phyloP scores from a whole-genome alignment of 2,888 invertebrate species.

The Acrobasis suavella region DNA sequence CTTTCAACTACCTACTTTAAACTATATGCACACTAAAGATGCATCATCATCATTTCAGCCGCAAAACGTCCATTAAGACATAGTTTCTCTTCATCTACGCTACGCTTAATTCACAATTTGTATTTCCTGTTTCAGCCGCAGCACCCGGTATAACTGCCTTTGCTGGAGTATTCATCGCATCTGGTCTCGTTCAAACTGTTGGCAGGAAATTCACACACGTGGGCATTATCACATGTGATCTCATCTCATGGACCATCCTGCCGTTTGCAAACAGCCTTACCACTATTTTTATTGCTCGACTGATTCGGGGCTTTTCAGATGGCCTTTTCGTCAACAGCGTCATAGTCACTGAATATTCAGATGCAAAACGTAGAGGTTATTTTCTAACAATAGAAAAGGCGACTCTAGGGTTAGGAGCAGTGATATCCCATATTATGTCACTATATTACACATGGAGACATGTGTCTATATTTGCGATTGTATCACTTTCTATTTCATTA shows the following conservation, averaged over 20 bases:
- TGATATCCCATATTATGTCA: conserved; percentile 45
- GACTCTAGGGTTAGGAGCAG: conserved; percentile 36
- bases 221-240: conserved; percentile 28
- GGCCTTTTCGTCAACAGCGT: conserved; percentile 42
- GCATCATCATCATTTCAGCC: too few relatives aligned
- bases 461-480: conserved; percentile 37
- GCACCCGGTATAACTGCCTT: conserved; percentile 44
- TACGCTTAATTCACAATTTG: too few relatives aligned
- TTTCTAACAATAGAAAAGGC: conserved; percentile 45
- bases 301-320: conserved; percentile 48
- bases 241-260: conserved; percentile 45
- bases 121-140: conserved; percentile 41
- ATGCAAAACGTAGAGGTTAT: conserved; percentile 46
- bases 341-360: conserved; percentile 46
- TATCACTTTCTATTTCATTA: conserved; percentile 30
- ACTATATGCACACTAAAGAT: too few relatives aligned
- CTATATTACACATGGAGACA: conserved; percentile 47
- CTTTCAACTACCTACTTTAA: too few relatives aligned
- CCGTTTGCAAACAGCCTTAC: conserved; percentile 38
- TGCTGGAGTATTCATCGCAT: conserved; percentile 42
- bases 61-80: too few relatives aligned
- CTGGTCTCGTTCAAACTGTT: conserved; percentile 43
- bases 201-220: conserved; percentile 46
- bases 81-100: too few relatives aligned
- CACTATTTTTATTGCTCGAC: conserved; percentile 41